Base-by-base conservation (phyloP, 92 coral and sea anemone genomes). In the Micromussa lordhowensis region DNA sequence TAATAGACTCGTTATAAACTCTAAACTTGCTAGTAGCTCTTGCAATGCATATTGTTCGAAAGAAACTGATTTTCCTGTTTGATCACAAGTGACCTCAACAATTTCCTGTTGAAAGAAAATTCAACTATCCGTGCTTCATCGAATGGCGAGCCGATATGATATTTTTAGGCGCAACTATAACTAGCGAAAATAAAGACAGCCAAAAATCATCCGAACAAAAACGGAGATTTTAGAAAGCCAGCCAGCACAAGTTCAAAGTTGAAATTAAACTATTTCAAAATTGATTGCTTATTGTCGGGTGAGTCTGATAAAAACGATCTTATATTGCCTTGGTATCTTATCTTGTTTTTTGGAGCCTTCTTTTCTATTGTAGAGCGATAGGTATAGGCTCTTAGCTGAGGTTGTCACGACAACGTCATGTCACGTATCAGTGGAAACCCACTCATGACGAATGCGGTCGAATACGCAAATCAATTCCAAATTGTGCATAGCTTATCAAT, bases 371-470 rank as follows among this genome's bases (percentile, higher is more conserved):
- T 26, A 1, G 31, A 64, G 70, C 70, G 1, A 7, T 32, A 17
- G 15, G 34, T 71, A 7, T 32, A 32, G 15, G 34, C 32, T 12
- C 24, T 32, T 28, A 16, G 34, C 76, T 15, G 9, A n/a, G 76
- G 34, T 71, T 71, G 76, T 71, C 76, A 71, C 18, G 76, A 71
- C 76, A 71, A 22, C 24, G 38, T 31, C 76, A 71, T 31, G 76
- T 71, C 76, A 71, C 22, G 76, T 31, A 71, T 31, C 76, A 32
- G 2, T 0, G 44, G 48, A 71, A 32, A 13, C 76, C 48, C 76
- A 31, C 76, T 71, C 76, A 71, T 29, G 22, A 71, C 15, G 44
- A 69, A 69, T 69, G 76, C 21, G 76, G 76, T 71, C 76, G 24
- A 71, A 71, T 71, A 71, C 38, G 14, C 76, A 70, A 16, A 70